Evolutionary conservation across 2,797 vertebrate genomes (phyloP), one percentile per base, ranked within the genome.

Genomic region (Eulemur coronatus): DNA sequence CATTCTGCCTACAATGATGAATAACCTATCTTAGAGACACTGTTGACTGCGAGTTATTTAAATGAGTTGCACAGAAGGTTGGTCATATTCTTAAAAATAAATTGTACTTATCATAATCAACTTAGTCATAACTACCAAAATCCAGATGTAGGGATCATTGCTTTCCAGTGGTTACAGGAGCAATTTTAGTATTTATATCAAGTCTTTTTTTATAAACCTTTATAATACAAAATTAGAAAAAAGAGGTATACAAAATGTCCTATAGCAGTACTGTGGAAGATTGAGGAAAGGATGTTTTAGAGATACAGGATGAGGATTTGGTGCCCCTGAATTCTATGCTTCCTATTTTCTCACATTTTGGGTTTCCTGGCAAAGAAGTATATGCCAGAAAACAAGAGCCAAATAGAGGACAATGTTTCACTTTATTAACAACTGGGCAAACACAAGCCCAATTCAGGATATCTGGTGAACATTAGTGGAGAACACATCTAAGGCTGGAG

Each of bases 21-120:
- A 73, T 88, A 84, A 88, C 26, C 89, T 93, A 91, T 35, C 50
- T 28, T 22, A 73, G 55, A 84, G 24, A 89, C n/a, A 87, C 17
- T 59, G 30, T 78, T 94, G 61, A 69, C 12, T 84, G 82, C 84
- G 85, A 96, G 84, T 92, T 91, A 95, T 79, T 91, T 79, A 79
- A 86, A 57, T 50, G 57, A 93, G 24, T 93, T 95, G 26, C 26
- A 65, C 18, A 84, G 72, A 52, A n/a, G 24, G 75, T 91, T 93
- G 41, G 57, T 28, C 30, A 89, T 38, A 75, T 87, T 89, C 43
- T 61, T 75, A 55, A 87, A 91, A 84, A 69, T 43, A 84, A 78
- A 50, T 43, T 81, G 59, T 69, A 63, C 4, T 87, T 95, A 70
- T 85, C 20, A 85, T 50, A 72, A 89, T 55, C 7, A 84, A 38